These are phyloP conservation scores for Dipodomys merriami DNA, from an alignment of 2,113 vertebrate species.

Conservation along the genomic window DNA sequence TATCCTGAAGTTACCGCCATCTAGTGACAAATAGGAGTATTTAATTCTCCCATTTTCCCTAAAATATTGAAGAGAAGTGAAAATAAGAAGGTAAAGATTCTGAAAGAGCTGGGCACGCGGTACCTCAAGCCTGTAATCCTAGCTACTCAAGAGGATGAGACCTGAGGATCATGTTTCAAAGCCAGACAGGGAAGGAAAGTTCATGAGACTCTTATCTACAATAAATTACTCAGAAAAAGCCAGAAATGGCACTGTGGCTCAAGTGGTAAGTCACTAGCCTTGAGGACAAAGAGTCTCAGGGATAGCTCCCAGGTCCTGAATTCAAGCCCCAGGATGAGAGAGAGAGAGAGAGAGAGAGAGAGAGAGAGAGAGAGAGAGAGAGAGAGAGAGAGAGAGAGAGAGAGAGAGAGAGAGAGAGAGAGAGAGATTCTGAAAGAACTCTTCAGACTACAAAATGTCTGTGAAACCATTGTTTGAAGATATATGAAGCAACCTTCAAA, in stretches of 20 bases:
- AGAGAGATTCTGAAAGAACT: background rate
- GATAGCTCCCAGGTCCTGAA: too few species aligned
- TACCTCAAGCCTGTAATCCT: too few species aligned
- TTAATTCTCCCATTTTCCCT: conserved; percentile 72
- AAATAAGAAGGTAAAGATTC: conserved; percentile 30
- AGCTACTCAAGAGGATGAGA: too few species aligned
- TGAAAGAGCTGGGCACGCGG: too few species aligned
- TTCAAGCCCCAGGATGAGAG: too few species aligned
- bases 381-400: background rate
- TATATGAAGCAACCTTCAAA: conserved; percentile 54
- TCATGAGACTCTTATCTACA: too few species aligned
- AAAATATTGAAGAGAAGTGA: background rate
- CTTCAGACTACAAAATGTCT: conserved; percentile 54
- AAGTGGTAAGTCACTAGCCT: too few species aligned
- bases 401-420: background rate
- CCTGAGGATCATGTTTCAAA: too few species aligned
- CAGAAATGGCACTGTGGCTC: too few species aligned
- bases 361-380: background rate
- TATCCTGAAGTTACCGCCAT: conserved; percentile 81
- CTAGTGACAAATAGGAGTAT: conserved; percentile 82
- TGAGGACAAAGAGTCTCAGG: too few species aligned
- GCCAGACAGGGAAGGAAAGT: too few species aligned
- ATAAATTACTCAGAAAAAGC: too few species aligned
- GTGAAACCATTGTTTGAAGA: background rate
- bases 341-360: background rate